A percentile compares a stretch with the other conserved stretches of the same genome.
phyloP scores from a whole-genome alignment of 1,140 invertebrate species.

The Sycobia sp. region DNA sequence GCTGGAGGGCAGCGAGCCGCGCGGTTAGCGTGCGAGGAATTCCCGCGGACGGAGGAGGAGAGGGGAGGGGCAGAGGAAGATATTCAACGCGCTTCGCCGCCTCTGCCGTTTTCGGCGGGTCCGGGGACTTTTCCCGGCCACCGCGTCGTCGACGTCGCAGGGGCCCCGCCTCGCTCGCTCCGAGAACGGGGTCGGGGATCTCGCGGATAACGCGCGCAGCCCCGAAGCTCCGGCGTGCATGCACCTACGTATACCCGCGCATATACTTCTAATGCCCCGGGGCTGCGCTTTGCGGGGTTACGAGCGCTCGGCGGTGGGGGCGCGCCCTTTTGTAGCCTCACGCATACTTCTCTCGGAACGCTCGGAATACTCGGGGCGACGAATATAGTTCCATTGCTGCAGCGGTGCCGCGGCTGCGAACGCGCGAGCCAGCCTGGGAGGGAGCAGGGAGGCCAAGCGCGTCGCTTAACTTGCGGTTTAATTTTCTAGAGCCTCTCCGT shows the following conservation, averaged over 20 bases:
- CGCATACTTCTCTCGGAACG: slow-evolving; percentile 38
- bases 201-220: too few relatives aligned
- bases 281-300: slow-evolving; percentile 36
- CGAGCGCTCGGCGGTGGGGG: not conserved
- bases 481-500: slow-evolving; percentile 33
- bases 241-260: not conserved
- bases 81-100: slow-evolving; percentile 16
- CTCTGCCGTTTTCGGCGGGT: too few relatives aligned
- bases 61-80: too few relatives aligned
- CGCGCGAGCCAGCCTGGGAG: too few relatives aligned
- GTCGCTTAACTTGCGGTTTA: slow-evolving; percentile 33
- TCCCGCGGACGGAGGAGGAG: too few relatives aligned
- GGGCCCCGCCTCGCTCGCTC: slow-evolving; percentile 6
- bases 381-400: slow-evolving; percentile 33
- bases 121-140: too few relatives aligned
- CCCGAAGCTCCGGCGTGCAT: too few relatives aligned
- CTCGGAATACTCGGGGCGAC: slow-evolving; percentile 31
- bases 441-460: not conserved
- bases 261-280: slow-evolving; percentile 29
- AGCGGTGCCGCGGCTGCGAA: not conserved
- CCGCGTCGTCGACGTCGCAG: too few relatives aligned
- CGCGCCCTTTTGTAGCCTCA: slow-evolving; percentile 34
- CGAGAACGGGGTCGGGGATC: too few relatives aligned
- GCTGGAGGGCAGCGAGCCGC: too few relatives aligned
- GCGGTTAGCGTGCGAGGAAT: too few relatives aligned